Evolutionary conservation across 2,113 vertebrate genomes (phyloP), one percentile per base, ranked within the genome.

Genomic region (Dryoscopus gambensis): DNA sequence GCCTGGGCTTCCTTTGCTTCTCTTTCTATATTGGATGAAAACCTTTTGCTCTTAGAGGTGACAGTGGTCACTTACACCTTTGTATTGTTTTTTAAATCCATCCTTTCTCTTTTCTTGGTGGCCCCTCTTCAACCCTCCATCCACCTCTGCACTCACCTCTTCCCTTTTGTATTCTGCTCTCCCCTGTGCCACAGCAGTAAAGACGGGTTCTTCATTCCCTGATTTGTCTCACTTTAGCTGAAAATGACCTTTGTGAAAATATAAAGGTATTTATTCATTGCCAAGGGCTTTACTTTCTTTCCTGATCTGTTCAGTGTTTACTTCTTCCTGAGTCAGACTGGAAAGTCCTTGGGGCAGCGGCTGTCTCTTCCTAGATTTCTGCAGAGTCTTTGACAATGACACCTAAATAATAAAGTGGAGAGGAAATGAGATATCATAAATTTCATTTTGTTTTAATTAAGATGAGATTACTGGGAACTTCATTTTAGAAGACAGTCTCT

Each of bases 401-500:
- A 76, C 91, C 69, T 91, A 90, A 68, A 90, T 78, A 94, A 89
- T 67, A 65, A 96, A 94, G 71, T 60, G 55, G 21, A 1, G 0
- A 25, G 31, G 40, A 89, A 87, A 94, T 69, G 44, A 90, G 65
- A 79, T 85, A 90, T 52, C 15, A 55, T 71, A 95, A 87, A 71
- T 87, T 94, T 96, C 22, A 92, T 89, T 97, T 96, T 84, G 35
- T 92, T 95, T 95, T 92, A 95, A 96, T 96, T 91, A 96, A 95
- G 44, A 79, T 85, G 70, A 93, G 86, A 95, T 96, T 96, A 95
- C 57, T 79, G 35, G 78, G 85, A 90, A 78, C 84, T 95, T 94
- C 76, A 94, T 88, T 73, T 90, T 49, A 82, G 79, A 93, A 96
- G 35, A 57, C 25, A 69, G 31, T 33, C 33, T 96, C 86, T 79